These are phyloP conservation scores for Eupithecia tripunctaria DNA, from an alignment of 2,888 invertebrate genomes.

Conservation along the genomic window DNA sequence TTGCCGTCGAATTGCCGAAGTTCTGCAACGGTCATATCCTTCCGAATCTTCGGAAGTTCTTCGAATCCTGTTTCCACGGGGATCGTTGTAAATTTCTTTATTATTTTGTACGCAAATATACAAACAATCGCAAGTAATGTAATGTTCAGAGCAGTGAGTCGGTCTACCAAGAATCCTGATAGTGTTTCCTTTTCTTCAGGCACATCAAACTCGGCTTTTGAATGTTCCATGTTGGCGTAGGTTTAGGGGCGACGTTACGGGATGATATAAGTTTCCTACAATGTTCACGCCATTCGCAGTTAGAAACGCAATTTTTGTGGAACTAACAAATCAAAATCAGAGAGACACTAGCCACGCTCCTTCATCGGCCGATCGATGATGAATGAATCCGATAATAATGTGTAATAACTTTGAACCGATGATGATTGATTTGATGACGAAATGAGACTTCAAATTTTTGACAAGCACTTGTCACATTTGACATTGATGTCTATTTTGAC, in stretches of 20 bases:
- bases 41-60: conserved; percentile 90
- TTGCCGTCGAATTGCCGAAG: conserved; percentile 94
- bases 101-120: conserved; percentile 88
- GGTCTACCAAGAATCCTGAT: conserved; percentile 43
- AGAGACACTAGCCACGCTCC: background rate
- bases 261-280: conserved; percentile 51
- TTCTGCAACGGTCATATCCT: conserved; percentile 95
- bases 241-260: conserved; percentile 38
- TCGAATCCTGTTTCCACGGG: conserved; percentile 50
- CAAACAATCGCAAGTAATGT: conserved; percentile 86
- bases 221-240: conserved; percentile 60
- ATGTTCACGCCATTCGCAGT: conserved; percentile 43
- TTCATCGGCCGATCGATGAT: conserved; percentile 9
- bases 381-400: background rate
- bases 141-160: conserved; percentile 87
- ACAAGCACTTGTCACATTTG: background rate
- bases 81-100: conserved; percentile 72
- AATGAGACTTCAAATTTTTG: background rate
- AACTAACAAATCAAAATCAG: background rate
- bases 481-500: no score
- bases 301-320: background rate
- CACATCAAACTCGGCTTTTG: conserved; percentile 64
- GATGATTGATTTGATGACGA: conserved; percentile 6
- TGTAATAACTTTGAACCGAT: no score
- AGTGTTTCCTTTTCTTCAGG: conserved; percentile 47